These are phyloP conservation scores for Irena cyanogastra DNA, from an alignment of 2,113 vertebrate species.

Conservation along the genomic window DNA sequence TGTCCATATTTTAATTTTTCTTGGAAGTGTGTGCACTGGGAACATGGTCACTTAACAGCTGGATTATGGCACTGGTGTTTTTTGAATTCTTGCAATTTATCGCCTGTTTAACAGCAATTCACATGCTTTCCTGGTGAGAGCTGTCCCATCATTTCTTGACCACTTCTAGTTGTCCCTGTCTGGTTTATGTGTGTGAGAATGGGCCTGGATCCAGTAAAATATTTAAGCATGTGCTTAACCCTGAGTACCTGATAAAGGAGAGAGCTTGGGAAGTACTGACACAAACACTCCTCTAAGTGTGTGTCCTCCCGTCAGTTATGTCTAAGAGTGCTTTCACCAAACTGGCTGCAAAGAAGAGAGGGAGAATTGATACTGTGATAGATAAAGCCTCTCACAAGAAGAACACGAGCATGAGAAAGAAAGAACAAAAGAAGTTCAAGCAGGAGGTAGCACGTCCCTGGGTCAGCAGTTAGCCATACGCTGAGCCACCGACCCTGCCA, in stretches of 20 bases:
- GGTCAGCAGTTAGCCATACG: background rate
- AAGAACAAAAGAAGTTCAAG: background rate
- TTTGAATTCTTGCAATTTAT: background rate
- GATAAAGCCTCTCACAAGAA: background rate
- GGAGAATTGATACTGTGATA: background rate
- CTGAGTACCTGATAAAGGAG: slow-evolving; percentile 51
- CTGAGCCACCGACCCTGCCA: background rate
- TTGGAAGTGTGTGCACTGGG: background rate
- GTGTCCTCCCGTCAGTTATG: background rate
- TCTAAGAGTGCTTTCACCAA: background rate
- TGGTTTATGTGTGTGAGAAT: background rate
- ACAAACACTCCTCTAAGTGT: slow-evolving; percentile 28
- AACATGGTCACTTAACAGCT: slow-evolving; percentile 24
- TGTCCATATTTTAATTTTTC: slow-evolving; percentile 27
- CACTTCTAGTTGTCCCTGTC: background rate
- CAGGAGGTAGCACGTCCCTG: accelerated
- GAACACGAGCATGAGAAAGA: background rate
- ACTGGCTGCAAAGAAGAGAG: background rate
- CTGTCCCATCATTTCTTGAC: background rate
- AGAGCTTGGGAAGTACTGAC: slow-evolving; percentile 36
- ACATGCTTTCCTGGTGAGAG: background rate
- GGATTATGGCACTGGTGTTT: background rate
- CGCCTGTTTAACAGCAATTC: background rate
- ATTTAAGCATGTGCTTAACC: slow-evolving; percentile 48
- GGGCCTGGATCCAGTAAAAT: slow-evolving; percentile 47